These are phyloP conservation scores for Chrysocyon brachyurus DNA, from an alignment of 2,797 vertebrate species.

Conservation along the genomic window DNA sequence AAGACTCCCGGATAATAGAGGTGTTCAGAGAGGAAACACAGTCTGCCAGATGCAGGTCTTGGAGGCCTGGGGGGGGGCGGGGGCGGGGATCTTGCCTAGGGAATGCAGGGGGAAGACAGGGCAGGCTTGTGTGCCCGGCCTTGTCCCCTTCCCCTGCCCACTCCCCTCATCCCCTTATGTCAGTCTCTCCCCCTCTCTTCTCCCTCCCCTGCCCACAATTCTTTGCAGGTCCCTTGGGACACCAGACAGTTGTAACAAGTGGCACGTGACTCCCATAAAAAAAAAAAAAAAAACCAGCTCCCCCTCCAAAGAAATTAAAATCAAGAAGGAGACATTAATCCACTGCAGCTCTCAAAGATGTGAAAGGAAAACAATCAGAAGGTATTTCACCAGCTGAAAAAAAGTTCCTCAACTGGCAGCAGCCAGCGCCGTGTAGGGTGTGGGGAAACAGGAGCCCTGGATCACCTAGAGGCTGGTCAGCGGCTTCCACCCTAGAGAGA, in stretches of 20 bases:
- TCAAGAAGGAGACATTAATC: neutral
- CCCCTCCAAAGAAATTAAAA: neutral
- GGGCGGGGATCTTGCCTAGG: neutral
- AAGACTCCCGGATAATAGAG: neutral
- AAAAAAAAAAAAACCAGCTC: neutral
- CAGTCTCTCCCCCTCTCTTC: too few relatives aligned
- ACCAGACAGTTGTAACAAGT: neutral
- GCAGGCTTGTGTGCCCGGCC: neutral
- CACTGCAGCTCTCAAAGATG: neutral
- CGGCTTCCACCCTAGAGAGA: neutral
- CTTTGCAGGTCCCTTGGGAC: neutral
- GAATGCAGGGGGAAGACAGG: neutral
- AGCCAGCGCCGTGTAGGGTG: neutral
- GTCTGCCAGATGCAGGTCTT: too few relatives aligned
- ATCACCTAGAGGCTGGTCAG: neutral
- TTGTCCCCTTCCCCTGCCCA: neutral
- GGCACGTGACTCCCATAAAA: neutral
- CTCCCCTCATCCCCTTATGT: neutral
- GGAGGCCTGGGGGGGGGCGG: too few relatives aligned
- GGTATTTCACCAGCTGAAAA: neutral
- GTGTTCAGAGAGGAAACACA: neutral
- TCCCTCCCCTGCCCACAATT: neutral
- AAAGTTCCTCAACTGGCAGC: too few relatives aligned
- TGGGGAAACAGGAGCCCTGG: neutral
- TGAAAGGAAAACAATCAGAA: neutral